Evolutionary conservation across 2,888 invertebrate genomes (phyloP).

Genomic region (Diarsia rubi): DNA sequence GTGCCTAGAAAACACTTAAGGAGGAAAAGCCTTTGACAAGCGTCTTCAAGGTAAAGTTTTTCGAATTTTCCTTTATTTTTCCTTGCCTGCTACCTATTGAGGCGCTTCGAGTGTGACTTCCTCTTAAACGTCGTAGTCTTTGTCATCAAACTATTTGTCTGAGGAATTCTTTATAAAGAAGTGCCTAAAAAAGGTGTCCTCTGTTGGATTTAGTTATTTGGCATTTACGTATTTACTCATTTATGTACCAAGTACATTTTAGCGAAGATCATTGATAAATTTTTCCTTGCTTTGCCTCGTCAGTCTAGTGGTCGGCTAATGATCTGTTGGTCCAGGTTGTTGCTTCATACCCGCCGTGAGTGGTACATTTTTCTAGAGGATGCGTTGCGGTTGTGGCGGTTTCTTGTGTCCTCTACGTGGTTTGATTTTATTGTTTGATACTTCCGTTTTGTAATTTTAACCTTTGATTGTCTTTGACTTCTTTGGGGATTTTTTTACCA

Average conservation of each 20-base stretch:
- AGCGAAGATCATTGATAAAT: neutral
- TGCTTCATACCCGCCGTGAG: too few species aligned
- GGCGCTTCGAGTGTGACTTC: slow-evolving; percentile 16
- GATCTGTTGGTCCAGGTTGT: too few species aligned
- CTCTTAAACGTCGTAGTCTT: neutral
- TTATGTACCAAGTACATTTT: neutral
- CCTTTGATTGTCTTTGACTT: too few species aligned
- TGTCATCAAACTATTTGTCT: slow-evolving; percentile 3
- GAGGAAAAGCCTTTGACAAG: slow-evolving; percentile 19
- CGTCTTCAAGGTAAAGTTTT: slow-evolving; percentile 9
- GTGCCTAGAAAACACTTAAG: neutral
- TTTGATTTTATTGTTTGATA: too few species aligned
- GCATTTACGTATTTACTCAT: too few species aligned
- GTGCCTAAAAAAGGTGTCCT: neutral
- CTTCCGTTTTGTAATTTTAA: too few species aligned
- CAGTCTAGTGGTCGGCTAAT: too few species aligned
- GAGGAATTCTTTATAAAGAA: neutral
- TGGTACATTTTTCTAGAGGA: too few species aligned
- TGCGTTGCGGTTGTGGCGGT: too few species aligned
- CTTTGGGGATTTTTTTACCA: too few species aligned
- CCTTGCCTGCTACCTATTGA: slow-evolving; percentile 21
- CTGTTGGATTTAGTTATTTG: neutral
- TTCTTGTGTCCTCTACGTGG: too few species aligned
- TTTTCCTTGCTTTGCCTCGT: too few species aligned
- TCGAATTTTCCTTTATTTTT: slow-evolving; percentile 22